Conservation (phyloP, 2,888 invertebrate genomes). For the Harmothoe impar region DNA sequence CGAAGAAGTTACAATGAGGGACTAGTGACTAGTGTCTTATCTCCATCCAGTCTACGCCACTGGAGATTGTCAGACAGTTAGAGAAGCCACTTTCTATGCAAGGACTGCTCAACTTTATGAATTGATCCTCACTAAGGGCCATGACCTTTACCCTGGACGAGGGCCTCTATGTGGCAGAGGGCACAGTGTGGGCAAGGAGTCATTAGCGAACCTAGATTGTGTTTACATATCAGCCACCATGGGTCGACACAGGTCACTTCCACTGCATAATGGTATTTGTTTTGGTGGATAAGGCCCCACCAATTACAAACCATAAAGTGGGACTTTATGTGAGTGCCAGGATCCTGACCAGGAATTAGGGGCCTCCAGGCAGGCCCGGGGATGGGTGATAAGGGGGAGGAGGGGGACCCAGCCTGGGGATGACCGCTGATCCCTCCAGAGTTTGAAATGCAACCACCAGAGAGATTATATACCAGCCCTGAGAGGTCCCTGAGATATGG, state of each 20-base stretch:
- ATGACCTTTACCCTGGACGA: not conserved
- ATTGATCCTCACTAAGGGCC: not conserved
- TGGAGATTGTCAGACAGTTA: too few relatives aligned
- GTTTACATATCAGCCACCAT: constrained; percentile 6
- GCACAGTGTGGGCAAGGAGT: not conserved
- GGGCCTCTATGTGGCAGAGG: not conserved
- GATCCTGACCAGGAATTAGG: not conserved
- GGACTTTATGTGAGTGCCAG: not conserved
- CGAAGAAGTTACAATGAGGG: too few relatives aligned
- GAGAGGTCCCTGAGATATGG: not conserved
- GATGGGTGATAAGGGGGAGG: constrained; percentile 36
- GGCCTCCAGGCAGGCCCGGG: not conserved
- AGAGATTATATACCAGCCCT: not conserved
- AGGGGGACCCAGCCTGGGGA: not conserved
- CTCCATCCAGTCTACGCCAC: too few relatives aligned
- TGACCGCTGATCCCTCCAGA: not conserved
- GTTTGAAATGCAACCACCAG: not conserved
- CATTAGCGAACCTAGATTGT: constrained; percentile 16
- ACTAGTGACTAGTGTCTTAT: too few relatives aligned
- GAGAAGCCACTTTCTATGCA: too few relatives aligned
- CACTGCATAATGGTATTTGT: constrained; percentile 36
- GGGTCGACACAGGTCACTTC: not conserved
- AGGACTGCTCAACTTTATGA: not conserved
- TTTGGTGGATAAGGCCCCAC: constrained; percentile 8
- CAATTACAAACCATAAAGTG: constrained; percentile 37